Conservation (phyloP, 1,140 invertebrate species). For the Macrotrachela quadricornifera region DNA sequence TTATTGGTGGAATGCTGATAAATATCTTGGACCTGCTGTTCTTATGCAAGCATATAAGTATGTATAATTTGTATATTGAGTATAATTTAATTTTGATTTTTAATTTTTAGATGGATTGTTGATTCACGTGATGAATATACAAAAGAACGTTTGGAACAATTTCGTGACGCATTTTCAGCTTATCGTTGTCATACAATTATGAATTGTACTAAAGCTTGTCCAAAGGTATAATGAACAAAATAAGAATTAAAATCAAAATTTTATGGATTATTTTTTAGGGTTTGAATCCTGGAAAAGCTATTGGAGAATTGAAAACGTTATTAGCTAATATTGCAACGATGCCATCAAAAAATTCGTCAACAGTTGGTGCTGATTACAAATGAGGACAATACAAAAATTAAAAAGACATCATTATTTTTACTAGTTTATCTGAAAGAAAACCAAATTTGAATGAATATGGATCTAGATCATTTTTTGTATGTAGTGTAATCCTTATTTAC, state of each 20-base stretch:
- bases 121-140: conserved; percentile 75
- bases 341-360: no score
- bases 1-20: conserved; percentile 94
- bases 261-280: no score
- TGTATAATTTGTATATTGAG: background rate
- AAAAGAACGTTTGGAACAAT: conserved; percentile 50
- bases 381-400: no score
- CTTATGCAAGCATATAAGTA: conserved; percentile 54
- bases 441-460: no score
- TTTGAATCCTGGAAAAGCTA: conserved; percentile 73
- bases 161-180: conserved; percentile 72
- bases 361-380: no score
- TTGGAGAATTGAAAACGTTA: conserved; percentile 69
- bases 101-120: conserved; percentile 67
- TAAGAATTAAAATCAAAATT: background rate
- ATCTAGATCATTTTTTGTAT: no score
- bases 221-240: conserved; percentile 44
- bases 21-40: conserved; percentile 82
- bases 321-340: no score
- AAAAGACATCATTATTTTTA: no score
- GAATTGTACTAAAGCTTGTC: conserved; percentile 89
- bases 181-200: conserved; percentile 94
- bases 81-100: background rate
- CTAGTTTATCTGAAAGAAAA: no score
- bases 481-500: no score